Percentiles rank a stretch among this genome's conserved stretches.
Conservation (phyloP, 35 echinoderm and acorn worm species). For the Ophiothrix spiculata region DNA sequence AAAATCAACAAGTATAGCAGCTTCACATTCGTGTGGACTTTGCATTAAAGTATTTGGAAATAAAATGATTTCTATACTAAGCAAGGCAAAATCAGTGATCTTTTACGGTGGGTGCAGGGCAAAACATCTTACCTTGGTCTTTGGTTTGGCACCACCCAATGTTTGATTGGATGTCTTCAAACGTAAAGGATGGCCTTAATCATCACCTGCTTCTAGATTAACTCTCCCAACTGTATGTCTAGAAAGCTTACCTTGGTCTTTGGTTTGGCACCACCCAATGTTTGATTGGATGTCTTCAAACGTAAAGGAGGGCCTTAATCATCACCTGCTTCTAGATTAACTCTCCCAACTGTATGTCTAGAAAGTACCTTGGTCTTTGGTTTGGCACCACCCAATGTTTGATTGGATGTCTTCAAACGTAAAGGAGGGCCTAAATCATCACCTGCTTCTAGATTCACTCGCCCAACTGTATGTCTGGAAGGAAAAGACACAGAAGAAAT, state of each 20-base stretch:
- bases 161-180: not conserved
- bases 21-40: too few relatives aligned
- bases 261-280: not conserved
- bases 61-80: too few relatives aligned
- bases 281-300: not conserved
- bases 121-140: not conserved
- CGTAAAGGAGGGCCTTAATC: not conserved
- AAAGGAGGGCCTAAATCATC: not conserved
- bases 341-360: not conserved
- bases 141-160: not conserved
- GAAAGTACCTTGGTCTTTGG: not conserved
- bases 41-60: too few relatives aligned
- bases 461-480: not conserved
- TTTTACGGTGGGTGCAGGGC: too few relatives aligned
- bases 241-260: not conserved
- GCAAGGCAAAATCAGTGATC: too few relatives aligned
- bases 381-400: not conserved
- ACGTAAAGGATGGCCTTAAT: not conserved
- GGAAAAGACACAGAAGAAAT: too few relatives aligned
- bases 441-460: not conserved
- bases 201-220: not conserved
- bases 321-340: not conserved
- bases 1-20: too few relatives aligned
- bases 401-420: not conserved
- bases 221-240: not conserved